Conservation (phyloP, 2,113 vertebrate genomes). For the Pseudonaja textilis region DNA sequence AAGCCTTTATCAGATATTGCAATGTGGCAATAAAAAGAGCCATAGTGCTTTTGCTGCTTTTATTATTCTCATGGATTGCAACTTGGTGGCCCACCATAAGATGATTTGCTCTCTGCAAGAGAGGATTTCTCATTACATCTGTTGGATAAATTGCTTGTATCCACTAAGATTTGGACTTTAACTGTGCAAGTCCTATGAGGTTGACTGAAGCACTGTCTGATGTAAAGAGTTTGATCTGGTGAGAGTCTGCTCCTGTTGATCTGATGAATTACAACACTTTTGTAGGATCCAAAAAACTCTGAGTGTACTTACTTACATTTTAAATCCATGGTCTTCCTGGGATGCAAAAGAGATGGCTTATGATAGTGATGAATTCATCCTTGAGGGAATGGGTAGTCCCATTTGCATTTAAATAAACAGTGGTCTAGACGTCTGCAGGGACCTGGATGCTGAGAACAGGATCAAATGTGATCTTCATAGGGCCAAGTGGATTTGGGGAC, state of each 20-base stretch:
- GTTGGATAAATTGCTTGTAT: not conserved
- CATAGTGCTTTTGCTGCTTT: not conserved
- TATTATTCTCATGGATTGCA: not conserved
- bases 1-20: not conserved
- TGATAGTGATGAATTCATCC: not conserved
- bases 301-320: not conserved
- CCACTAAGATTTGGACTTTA: not conserved
- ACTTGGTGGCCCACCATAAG: not conserved
- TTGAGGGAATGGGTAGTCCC: not conserved
- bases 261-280: not conserved
- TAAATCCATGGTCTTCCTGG: not conserved
- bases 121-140: not conserved
- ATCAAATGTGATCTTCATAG: not conserved
- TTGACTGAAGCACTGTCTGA: not conserved
- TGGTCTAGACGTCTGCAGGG: not conserved
- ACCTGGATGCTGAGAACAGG: not conserved
- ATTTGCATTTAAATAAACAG: not conserved
- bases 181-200: not conserved
- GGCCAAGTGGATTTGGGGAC: not conserved
- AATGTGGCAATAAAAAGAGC: not conserved
- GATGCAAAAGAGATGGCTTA: not conserved
- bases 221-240: not conserved
- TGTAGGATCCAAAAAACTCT: not conserved
- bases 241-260: not conserved
- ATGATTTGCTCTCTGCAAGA: not conserved